Percentiles rank a stretch among this genome's conserved stretches.
These are phyloP conservation scores for Drosophila biarmipes DNA, from an alignment of 1,140 invertebrate species.

Conservation along the genomic window DNA sequence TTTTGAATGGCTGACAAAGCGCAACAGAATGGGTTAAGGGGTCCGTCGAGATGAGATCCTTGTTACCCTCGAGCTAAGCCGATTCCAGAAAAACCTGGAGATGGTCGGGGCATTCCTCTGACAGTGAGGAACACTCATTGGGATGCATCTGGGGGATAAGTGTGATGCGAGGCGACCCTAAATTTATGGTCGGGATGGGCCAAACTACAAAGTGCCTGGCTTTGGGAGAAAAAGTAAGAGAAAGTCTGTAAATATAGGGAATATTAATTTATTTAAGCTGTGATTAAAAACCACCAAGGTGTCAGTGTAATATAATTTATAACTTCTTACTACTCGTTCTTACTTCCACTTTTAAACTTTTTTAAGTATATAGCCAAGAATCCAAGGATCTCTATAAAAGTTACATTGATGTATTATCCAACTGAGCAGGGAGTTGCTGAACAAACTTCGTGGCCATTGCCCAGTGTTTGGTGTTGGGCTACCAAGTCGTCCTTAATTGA, in stretches of 20 bases:
- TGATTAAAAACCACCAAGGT: no score
- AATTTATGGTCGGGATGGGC: conserved; percentile 19
- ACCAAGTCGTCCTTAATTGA: conserved; percentile 7
- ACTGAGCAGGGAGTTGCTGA: background rate
- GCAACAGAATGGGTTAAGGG: conserved; percentile 36
- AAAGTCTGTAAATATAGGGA: no score
- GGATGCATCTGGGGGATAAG: conserved; percentile 45
- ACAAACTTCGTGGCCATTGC: background rate
- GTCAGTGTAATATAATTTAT: no score
- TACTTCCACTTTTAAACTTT: no score
- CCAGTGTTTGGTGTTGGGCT: background rate
- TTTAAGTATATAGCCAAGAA: no score
- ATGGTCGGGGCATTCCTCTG: conserved; percentile 24
- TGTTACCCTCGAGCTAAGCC: conserved; percentile 28
- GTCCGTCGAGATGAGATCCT: conserved; percentile 27
- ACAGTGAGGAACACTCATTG: conserved; percentile 49
- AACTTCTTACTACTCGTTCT: no score
- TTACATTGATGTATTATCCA: no score
- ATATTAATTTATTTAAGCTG: no score
- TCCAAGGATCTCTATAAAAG: no score
- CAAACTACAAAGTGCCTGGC: background rate
- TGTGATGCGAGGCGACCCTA: conserved; percentile 22
- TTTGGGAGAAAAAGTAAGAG: background rate
- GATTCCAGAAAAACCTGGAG: conserved; percentile 28
- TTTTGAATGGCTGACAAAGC: conserved; percentile 67